Base-by-base conservation (phyloP, 2,797 vertebrate species). In the Valencia hispanica region DNA sequence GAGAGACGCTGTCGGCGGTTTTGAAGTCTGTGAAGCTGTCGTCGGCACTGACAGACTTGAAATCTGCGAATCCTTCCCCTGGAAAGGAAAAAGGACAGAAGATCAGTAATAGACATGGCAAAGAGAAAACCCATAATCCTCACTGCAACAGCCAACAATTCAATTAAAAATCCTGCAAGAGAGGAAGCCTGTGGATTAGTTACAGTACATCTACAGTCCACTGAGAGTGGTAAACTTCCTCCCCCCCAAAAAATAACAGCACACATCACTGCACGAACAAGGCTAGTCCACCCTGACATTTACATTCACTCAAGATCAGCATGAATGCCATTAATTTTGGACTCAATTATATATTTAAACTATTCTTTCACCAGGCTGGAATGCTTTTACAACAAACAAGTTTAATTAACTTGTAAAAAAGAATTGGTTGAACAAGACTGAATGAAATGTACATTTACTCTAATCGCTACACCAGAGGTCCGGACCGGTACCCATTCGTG, bases 11-110 rank as follows among this genome's bases (percentile, higher is more conserved):
- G 95, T 99, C 97, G 36, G 98, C 97, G 14, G 98, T 99, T 96
- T 99, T 99, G 94, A 98, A 99, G 95, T 99, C 98, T 84, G 97
- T 97, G 96, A 99, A 99, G 87, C 97, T 96, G 63, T 99, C 98
- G 39, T 99, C 98, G 5, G 95, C 79, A 81, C 96, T 95, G 84
- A 95, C 83, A 80, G 97, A 96, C 91, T 97, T 97, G 95, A 99
- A 98, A 94, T 99, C 97, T 83, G 97, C 95, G 92, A 98, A 98
- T 93, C 95, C 96, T 87, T 99, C 98, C 80, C 97, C 98, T 99
- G 95, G 41, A 77, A 89, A 90, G 47, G 73, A 57, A 73, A 88
- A 83, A 85, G n/a, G 80, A 84, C 70, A 73, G n/a, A 71, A 73
- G 68, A 83, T 76, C 51, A 87, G 85, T 68, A 73, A 87, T 65